These are phyloP conservation scores for Gasteruption jaculator DNA, from an alignment of 2,888 invertebrate species.

Conservation along the genomic window DNA sequence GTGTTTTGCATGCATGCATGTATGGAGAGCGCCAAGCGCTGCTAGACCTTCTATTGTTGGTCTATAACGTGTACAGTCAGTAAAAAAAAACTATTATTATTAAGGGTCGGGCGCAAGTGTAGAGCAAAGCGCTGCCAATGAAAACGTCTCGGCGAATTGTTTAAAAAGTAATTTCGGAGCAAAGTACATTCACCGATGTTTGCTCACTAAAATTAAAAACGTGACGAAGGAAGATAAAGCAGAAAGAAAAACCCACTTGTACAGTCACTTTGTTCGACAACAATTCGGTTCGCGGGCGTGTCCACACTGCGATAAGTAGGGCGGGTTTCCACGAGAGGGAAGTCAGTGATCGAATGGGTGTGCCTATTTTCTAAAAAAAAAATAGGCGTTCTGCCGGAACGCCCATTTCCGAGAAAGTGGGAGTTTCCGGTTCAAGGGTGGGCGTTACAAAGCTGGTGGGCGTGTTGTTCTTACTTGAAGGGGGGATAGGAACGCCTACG, in stretches of 20 bases:
- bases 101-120: conserved; percentile 45
- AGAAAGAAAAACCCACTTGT: conserved; percentile 36
- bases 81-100: conserved; percentile 53
- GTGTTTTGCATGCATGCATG: conserved; percentile 29
- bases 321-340: neutral
- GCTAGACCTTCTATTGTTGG: conserved; percentile 51
- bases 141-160: conserved; percentile 37
- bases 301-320: neutral
- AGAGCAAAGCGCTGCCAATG: conserved; percentile 29
- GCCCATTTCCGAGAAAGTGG: no score
- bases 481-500: no score
- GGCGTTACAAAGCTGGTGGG: no score
- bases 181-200: no score
- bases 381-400: neutral
- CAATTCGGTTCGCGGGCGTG: conserved; percentile 13
- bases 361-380: neutral
- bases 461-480: no score
- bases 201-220: conserved; percentile 19
- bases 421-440: no score
- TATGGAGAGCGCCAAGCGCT: conserved; percentile 43
- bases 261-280: conserved; percentile 33
- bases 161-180: no score
- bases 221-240: conserved; percentile 17
- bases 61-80: conserved; percentile 53
- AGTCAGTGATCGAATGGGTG: no score